Evolutionary conservation across 2,113 vertebrate species (phyloP), one percentile per base, ranked within the genome.

Genomic region (Lophura nycthemera): DNA sequence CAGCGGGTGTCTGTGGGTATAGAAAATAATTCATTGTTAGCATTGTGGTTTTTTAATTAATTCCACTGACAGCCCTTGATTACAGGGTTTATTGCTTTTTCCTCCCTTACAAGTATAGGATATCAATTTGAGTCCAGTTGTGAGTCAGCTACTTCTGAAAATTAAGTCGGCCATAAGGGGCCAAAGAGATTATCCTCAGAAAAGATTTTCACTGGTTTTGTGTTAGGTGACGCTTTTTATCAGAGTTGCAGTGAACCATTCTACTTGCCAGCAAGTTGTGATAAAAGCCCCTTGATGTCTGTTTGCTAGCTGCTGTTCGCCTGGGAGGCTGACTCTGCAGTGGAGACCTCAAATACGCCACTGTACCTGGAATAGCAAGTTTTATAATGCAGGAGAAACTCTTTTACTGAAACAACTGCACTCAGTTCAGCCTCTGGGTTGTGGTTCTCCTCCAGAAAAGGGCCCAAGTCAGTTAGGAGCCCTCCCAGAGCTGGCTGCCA

Each of bases 1-100:
- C 99, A 99, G 76, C 98, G 98, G 64, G 99, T 99, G 86, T 99
- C 99, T 99, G 93, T 3, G 80, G 96, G 67, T 34, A 78, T 76
- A 96, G 43, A 94, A 84, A 85, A 50, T n/a, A 66, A 66, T 81
- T 91, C 27, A 83, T 78, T 67, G 59, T 97, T 91, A 97, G 63
- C 15, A 24, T 2, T 16, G 29, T 81, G 74, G 34, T 71, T 85
- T 80, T 94, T 82, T 83, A 93, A 66, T 57, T 90, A 76, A 93
- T 96, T 91, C 66, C n/a, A 48, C 36, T 45, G 92, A 75, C 78
- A 91, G 90, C 89, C 85, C 66, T 76, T 89, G 91, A 92, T 93
- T 95, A 75, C 9, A 32, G 83, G 65, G 43, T 86, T 89, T 94
- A 92, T 91, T 83, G 65, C 89, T 75, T 48, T 71, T 73, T 94